These are phyloP conservation scores for Setipinna tenuifilis DNA, from an alignment of 2,797 vertebrate genomes.

Conservation along the genomic window DNA sequence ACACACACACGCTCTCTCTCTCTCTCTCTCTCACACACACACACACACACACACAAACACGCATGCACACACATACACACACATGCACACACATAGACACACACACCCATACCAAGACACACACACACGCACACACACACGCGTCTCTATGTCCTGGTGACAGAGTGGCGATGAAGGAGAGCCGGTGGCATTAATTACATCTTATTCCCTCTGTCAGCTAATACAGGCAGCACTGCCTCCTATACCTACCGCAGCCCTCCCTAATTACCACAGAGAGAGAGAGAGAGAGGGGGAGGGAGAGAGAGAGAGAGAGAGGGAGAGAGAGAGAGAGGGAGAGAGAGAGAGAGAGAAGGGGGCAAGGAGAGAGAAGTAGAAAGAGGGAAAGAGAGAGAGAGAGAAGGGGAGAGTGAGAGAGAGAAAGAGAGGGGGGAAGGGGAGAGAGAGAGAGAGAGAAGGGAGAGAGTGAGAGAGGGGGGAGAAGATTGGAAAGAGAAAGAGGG, in stretches of 20 bases:
- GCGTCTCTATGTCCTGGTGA: background rate
- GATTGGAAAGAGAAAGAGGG: slow-evolving; percentile 1
- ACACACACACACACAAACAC: slow-evolving; percentile 25
- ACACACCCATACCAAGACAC: background rate
- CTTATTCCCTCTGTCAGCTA: slow-evolving; percentile 54
- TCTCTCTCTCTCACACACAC: background rate
- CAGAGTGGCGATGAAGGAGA: slow-evolving; percentile 33
- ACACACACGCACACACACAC: background rate
- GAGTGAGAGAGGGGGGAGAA: background rate
- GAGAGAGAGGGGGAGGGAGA: background rate
- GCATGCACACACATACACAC: background rate
- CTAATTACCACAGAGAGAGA: slow-evolving; percentile 23
- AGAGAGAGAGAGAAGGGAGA: background rate
- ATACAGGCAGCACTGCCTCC: slow-evolving; percentile 50
- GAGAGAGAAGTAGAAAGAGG: background rate
- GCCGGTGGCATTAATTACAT: slow-evolving; percentile 51
- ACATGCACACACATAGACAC: background rate
- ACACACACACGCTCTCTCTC: background rate
- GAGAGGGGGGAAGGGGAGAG: background rate
- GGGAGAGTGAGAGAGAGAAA: background rate
- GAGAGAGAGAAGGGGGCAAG: background rate
- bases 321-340: slow-evolving; percentile 17
- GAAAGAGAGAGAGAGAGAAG: background rate
- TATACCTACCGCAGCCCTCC: slow-evolving; percentile 52
- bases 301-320: background rate